Base-by-base conservation (phyloP, 2,113 vertebrate genomes). In the Speoplatyrhinus poulsoni region DNA sequence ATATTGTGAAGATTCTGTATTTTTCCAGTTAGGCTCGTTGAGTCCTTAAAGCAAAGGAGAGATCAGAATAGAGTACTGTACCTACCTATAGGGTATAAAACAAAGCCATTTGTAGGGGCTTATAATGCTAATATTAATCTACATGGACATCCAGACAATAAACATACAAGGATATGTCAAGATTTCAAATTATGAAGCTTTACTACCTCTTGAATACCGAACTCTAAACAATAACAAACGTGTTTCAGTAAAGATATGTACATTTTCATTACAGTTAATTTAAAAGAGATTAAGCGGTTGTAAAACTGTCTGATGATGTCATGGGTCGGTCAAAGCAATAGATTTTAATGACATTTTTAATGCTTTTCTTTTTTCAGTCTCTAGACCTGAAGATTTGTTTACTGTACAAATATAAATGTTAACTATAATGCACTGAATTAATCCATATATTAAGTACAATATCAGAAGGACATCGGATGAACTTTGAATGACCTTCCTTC, bases 1-100 rank as follows among this genome's bases (percentile, higher is more conserved):
- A 17, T 58, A n/a, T 19, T 19, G 19, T 4, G 19, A 19, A n/a
- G 16, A 16, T 19, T 56, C 10, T 10, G 16, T 19, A 19, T 19
- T 7, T 52, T 76, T 83, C 72, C 62, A 70, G 57, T 3, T 32
- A 62, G 59, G 57, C 62, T 54, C 52, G 32, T 46, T 0, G 3
- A 65, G 63, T 64, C 46, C 55, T 16, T 60, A 69, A 70, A 46
- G 64, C 48, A 69, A 66, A 69, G 73, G 77, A 82, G 75, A 81
- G 75, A 78, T 82, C 67, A 76, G 60, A 52, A 32, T 16, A 62
- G 47, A 76, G 70, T 32, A 71, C 46, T 69, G 36, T 69, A 73
- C 63, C 64, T 49, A 60, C 15, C 67, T 69, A 75, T 46, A 74
- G 48, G 65, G 52, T 67, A 70, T 71, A 80, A 80, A 70, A 73